Evolutionary conservation across 92 coral and sea anemone species (phyloP), one percentile per base, ranked within the genome.

Genomic region (Porites cylindrica): DNA sequence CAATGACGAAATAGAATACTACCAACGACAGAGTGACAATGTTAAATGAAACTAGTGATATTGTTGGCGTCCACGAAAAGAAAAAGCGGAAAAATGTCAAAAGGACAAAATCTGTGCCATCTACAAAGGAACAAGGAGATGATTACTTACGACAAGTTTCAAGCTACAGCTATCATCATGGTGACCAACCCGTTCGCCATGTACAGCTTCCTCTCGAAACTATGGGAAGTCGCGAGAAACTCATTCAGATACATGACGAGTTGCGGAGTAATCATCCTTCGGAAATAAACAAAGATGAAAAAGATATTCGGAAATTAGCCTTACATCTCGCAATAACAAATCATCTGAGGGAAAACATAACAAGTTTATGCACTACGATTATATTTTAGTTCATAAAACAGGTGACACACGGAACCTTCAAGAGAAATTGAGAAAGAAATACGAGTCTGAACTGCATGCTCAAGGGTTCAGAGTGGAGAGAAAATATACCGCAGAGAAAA

Each of bases 281-380:
- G 54, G 81, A 76, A 80, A 64, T 61, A 38, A 29, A 81, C 50
- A 79, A 18, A 18, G 85, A 82, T 43, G 82, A 93, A 82, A 86
- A 86, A 38, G 99, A 96, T 82, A 75, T 91, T 59, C 90, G 99
- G 76, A 88, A 94, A 88, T 91, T 92, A 64, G 98, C 99, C 52
- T 74, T 96, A 59, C 93, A 93, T 24, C 91, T 91, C 32, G 99
- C 96, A 21, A 76, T 95, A 38, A 91, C 11, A 85, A 80, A 66
- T 43, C 77, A 72, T 82, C 76, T 10, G 86, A 90, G 9, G 81
- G 72, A 7, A 82, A 59, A 64, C 83, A 77, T 60, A 91, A 72
- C 60, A 92, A 89, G 66, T 77, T 71, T 68, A 67, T 91, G 66
- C 98, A 96, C 83, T 70, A 89, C 69, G 99, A 96, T 78, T 96